These are phyloP conservation scores for Desmodus rotundus DNA, from an alignment of 2,113 vertebrate species.

Conservation along the genomic window DNA sequence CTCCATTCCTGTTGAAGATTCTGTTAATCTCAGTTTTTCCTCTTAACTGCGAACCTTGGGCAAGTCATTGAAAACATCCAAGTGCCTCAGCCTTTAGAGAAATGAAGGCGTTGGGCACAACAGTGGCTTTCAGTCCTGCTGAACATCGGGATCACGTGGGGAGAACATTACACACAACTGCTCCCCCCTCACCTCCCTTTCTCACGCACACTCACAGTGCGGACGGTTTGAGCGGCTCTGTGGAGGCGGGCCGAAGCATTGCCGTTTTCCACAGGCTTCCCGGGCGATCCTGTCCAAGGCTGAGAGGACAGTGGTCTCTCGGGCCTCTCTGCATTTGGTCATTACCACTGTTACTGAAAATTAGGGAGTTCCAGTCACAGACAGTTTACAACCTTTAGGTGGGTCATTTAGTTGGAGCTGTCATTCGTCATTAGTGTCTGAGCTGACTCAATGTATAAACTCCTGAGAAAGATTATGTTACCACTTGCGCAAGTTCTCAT, in stretches of 20 bases:
- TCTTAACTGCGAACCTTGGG: neutral
- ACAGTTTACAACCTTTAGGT: neutral
- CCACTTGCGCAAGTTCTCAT: neutral
- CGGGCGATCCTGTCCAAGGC: neutral
- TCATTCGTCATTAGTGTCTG: neutral
- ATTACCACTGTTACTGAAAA: neutral
- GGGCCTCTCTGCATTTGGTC: neutral
- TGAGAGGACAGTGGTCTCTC: neutral
- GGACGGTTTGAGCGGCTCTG: neutral
- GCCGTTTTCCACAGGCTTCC: neutral
- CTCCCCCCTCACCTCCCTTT: no score
- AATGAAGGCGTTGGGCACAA: neutral
- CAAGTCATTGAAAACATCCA: neutral
- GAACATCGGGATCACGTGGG: neutral
- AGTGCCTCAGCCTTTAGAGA: neutral
- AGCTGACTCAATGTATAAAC: neutral
- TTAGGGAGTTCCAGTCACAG: neutral
- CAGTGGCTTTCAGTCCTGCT: neutral
- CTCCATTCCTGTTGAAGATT: neutral
- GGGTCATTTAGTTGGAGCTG: neutral
- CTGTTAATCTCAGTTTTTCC: neutral
- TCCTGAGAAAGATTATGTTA: neutral
- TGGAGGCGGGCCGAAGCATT: neutral
- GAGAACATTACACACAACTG: neutral
- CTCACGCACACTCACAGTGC: neutral